Percentiles rank a stretch among this genome's conserved stretches.
These are phyloP conservation scores for Drosophila trapezifrons DNA, from an alignment of 1,140 invertebrate genomes.

Conservation along the genomic window DNA sequence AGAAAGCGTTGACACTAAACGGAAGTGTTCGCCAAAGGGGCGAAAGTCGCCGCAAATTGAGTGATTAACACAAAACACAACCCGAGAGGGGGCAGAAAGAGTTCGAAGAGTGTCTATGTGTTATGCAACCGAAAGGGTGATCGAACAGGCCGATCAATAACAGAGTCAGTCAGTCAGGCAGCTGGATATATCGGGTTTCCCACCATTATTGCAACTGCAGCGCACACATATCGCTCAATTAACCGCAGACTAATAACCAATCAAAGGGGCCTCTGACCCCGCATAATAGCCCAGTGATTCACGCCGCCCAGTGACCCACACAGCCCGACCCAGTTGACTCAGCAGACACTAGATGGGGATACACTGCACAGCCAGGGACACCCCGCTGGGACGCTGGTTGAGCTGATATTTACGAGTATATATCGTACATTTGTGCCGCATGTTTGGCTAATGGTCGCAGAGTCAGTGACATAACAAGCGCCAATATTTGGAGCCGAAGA, in stretches of 20 bases:
- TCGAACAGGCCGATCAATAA: constrained; percentile 36
- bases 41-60: constrained; percentile 62
- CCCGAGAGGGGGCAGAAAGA: background rate
- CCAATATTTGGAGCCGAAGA: constrained; percentile 62
- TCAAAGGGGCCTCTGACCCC: constrained; percentile 44
- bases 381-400: constrained; percentile 35
- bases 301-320: constrained; percentile 44
- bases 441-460: constrained; percentile 41
- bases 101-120: constrained; percentile 4
- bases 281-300: constrained; percentile 49
- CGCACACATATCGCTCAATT: constrained; percentile 36
- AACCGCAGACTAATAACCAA: constrained; percentile 45
- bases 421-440: constrained; percentile 27
- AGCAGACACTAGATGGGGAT: constrained; percentile 17
- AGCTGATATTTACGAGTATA: constrained; percentile 28
- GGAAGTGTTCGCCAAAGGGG: constrained; percentile 64
- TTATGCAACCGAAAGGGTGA: constrained; percentile 20
- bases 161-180: background rate
- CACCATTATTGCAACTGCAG: constrained; percentile 17
- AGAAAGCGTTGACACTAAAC: constrained; percentile 69
- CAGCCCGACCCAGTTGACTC: constrained; percentile 29
- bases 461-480: constrained; percentile 63
- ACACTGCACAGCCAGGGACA: constrained; percentile 27
- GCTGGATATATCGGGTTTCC: constrained; percentile 21
- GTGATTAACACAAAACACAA: constrained; percentile 31